A percentile compares a stretch with the other conserved stretches of the same genome.
Conservation (phyloP, 2,888 invertebrate genomes). For the Phaedon cochleariae region DNA sequence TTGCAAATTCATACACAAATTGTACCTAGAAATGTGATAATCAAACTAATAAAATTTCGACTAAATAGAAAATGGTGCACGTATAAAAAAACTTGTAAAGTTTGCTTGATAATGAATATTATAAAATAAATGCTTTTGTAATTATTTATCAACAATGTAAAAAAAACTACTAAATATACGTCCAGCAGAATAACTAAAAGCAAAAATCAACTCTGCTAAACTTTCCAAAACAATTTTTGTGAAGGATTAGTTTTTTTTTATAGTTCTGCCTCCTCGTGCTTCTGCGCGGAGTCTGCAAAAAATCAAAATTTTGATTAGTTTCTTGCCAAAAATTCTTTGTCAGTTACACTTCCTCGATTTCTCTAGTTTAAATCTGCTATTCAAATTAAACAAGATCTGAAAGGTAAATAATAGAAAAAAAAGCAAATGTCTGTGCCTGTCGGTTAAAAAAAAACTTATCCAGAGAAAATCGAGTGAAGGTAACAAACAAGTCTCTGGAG, state of each 20-base stretch:
- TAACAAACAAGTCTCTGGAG: too few relatives aligned
- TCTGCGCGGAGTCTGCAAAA: constrained; percentile 45
- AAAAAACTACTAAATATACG: constrained; percentile 34
- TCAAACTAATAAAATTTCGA: not conserved
- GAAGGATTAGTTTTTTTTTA: constrained; percentile 19
- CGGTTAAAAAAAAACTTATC: too few relatives aligned
- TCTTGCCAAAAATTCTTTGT: not conserved
- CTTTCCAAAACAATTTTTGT: not conserved
- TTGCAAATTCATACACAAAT: too few relatives aligned
- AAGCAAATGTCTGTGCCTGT: too few relatives aligned
- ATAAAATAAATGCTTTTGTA: not conserved
- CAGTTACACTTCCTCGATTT: too few relatives aligned
- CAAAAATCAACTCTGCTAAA: constrained; percentile 24
- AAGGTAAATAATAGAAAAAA: too few relatives aligned
- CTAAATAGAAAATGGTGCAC: not conserved
- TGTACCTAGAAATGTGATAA: too few relatives aligned
- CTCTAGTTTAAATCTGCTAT: too few relatives aligned
- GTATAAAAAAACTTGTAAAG: not conserved
- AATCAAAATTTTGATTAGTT: constrained; percentile 35
- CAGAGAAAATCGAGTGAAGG: too few relatives aligned
- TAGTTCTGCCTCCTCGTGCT: constrained; percentile 39
- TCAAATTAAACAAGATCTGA: too few relatives aligned
- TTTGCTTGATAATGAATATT: not conserved
- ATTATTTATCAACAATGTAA: constrained; percentile 14
- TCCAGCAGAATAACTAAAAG: constrained; percentile 47